phyloP scores from a whole-genome alignment of 2,797 vertebrate genomes.

The Discoglossus pictus region DNA sequence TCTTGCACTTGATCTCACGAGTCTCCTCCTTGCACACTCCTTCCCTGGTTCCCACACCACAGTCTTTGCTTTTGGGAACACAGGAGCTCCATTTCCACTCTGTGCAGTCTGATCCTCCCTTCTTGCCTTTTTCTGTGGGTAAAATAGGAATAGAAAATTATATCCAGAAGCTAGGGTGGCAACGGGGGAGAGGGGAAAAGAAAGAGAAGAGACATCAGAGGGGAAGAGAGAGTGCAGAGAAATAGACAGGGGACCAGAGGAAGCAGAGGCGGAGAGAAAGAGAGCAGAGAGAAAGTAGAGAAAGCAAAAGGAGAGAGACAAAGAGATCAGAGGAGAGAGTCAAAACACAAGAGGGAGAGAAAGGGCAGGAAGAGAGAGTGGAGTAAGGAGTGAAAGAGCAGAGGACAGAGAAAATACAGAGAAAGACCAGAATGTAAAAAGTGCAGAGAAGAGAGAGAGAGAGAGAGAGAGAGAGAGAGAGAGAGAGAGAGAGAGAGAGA shows the following conservation, averaged over 20 bases:
- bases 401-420: too few species aligned
- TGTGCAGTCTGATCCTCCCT: constrained; percentile 72
- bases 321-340: background rate
- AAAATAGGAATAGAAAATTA: background rate
- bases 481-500: too few species aligned
- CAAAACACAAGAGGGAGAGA: background rate
- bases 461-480: too few species aligned
- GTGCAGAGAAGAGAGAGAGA: too few species aligned
- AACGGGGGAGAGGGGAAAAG: accelerated
- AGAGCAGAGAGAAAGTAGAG: background rate
- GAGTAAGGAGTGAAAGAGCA: too few species aligned
- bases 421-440: too few species aligned
- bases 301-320: too few species aligned
- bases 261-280: background rate
- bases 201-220: background rate
- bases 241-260: background rate
- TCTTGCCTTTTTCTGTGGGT: constrained; percentile 77
- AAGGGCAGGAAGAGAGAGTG: too few species aligned
- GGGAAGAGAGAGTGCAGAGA: background rate
- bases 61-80: constrained; percentile 83
- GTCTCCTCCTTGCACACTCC: constrained; percentile 80
- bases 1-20: constrained; percentile 83
- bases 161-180: background rate
- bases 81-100: constrained; percentile 86
- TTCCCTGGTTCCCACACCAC: constrained; percentile 84